A percentile compares a stretch with the other conserved stretches of the same genome.
These are phyloP conservation scores for Takifugu rubripes DNA, from an alignment of 2,797 vertebrate species.

Conservation along the genomic window DNA sequence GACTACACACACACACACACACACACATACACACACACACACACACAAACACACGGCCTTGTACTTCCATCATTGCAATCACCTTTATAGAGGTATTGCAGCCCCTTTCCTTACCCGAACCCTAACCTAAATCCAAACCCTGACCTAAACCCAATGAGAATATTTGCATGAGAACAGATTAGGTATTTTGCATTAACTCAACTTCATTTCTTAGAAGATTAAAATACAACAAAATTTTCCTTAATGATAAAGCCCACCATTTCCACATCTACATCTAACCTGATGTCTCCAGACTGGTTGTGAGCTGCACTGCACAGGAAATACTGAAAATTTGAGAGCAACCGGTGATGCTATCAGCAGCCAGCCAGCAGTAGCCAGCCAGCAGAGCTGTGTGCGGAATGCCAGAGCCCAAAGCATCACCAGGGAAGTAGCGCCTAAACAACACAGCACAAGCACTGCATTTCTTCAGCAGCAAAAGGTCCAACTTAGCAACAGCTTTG, in stretches of 20 bases:
- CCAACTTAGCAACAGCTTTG: slow-evolving; percentile 98
- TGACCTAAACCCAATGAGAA: too few species aligned
- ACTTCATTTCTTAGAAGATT: not conserved
- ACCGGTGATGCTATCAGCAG: slow-evolving; percentile 8
- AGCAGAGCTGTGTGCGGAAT: slow-evolving; percentile 57
- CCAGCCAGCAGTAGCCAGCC: slow-evolving; percentile 29
- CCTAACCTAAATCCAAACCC: too few species aligned
- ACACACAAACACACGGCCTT: not conserved
- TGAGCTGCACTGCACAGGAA: slow-evolving; percentile 3
- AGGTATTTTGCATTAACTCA: not conserved
- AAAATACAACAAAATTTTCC: too few species aligned
- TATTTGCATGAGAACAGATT: not conserved
- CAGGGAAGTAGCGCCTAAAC: slow-evolving; percentile 65
- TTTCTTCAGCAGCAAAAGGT: slow-evolving; percentile 80
- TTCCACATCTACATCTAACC: too few species aligned
- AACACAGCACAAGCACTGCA: slow-evolving; percentile 77
- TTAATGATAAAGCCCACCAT: too few species aligned
- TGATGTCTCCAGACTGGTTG: not conserved
- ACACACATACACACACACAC: slow-evolving; percentile 11
- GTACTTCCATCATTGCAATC: too few species aligned
- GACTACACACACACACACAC: slow-evolving; percentile 3
- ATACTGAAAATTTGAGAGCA: slow-evolving; percentile 1
- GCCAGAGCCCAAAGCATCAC: slow-evolving; percentile 51
- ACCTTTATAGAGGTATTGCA: too few species aligned
- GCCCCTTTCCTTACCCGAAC: too few species aligned